These are phyloP conservation scores for Meghimatium bilineatum DNA, from an alignment of 2,888 invertebrate species.

Conservation along the genomic window DNA sequence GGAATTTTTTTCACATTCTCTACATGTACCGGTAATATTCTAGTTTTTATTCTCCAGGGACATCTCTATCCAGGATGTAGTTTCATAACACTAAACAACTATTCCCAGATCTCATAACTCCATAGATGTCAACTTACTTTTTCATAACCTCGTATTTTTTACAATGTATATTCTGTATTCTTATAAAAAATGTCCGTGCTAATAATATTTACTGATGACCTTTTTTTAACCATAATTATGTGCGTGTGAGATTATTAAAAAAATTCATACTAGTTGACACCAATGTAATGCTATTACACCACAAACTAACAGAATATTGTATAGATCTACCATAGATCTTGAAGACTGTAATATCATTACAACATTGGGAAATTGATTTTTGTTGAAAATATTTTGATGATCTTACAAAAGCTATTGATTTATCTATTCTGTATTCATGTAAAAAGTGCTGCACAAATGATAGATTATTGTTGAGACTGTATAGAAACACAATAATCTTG, in stretches of 20 bases:
- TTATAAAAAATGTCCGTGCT: not conserved
- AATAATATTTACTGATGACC: not conserved
- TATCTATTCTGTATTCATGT: not conserved
- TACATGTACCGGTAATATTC: too few relatives aligned
- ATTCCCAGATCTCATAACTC: not conserved
- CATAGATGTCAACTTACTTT: too few relatives aligned
- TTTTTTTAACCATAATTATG: not conserved
- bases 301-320: too few relatives aligned
- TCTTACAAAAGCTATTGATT: not conserved
- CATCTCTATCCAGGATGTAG: not conserved
- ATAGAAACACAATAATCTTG: not conserved
- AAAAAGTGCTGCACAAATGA: not conserved
- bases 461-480: not conserved
- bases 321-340: too few relatives aligned
- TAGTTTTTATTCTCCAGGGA: too few relatives aligned
- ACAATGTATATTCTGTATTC: too few relatives aligned
- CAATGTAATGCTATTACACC: too few relatives aligned
- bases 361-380: not conserved
- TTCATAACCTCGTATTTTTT: too few relatives aligned
- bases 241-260: too few relatives aligned
- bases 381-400: not conserved
- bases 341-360: too few relatives aligned
- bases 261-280: too few relatives aligned
- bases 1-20: too few relatives aligned
- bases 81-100: not conserved